Percentiles rank a stretch among this genome's conserved stretches.
These are phyloP conservation scores for Myotis planiceps DNA, from an alignment of 2,797 vertebrate genomes.

Conservation along the genomic window DNA sequence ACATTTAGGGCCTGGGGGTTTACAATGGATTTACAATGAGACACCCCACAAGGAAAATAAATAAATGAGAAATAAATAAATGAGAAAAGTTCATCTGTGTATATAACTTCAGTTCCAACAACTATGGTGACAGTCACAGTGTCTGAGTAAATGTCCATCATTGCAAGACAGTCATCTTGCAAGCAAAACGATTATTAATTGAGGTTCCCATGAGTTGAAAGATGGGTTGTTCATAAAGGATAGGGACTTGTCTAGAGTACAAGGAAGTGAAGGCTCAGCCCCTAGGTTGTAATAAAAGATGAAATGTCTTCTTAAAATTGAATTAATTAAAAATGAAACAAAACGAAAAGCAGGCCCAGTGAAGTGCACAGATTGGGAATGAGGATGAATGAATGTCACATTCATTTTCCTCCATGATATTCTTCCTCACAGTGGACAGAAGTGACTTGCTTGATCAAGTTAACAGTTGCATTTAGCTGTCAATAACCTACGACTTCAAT, in stretches of 20 bases:
- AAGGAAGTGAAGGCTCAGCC: not conserved
- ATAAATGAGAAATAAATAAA: constrained; percentile 61
- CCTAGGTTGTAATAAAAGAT: not conserved
- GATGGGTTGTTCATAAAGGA: not conserved
- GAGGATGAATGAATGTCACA: not conserved
- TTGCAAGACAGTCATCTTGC: constrained; percentile 26
- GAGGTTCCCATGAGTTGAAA: constrained; percentile 29
- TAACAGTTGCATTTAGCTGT: not conserved
- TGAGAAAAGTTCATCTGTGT: constrained; percentile 51
- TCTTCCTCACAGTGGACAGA: not conserved
- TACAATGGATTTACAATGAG: constrained; percentile 27
- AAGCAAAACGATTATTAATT: constrained; percentile 54
- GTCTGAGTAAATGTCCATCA: constrained; percentile 41
- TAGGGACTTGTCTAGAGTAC: not conserved
- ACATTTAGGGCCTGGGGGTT: not conserved
- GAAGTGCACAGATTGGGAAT: not conserved
- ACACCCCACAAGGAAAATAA: constrained; percentile 51
- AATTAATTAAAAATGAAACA: constrained; percentile 33
- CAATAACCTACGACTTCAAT: not conserved
- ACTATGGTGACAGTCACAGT: constrained; percentile 16
- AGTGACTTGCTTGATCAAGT: not conserved
- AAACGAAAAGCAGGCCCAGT: not conserved
- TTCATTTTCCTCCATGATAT: not conserved
- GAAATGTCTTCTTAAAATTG: not conserved
- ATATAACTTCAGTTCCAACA: constrained; percentile 35